Conservation (phyloP, 2,888 invertebrate genomes). For the Bembecia ichneumoniformis region DNA sequence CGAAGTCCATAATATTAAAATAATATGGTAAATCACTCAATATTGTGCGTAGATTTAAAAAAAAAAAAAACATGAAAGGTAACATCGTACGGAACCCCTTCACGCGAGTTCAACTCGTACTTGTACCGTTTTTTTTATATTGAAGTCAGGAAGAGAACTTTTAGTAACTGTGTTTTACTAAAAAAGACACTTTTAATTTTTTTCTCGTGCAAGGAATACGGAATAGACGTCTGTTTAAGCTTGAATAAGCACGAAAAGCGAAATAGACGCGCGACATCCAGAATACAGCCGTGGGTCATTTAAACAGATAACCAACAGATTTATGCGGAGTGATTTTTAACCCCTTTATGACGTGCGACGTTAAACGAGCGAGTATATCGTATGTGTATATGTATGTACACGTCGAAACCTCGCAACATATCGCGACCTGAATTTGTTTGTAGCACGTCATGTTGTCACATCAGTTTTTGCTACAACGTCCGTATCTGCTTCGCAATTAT, state of each 20-base stretch:
- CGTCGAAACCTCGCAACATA: conserved; percentile 31
- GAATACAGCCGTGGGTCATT: conserved; percentile 45
- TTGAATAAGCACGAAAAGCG: conserved; percentile 28
- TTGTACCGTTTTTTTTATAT: too few relatives aligned
- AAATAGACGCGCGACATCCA: conserved; percentile 27
- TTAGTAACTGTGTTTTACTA: too few relatives aligned
- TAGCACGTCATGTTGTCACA: conserved; percentile 24
- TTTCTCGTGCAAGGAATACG: too few relatives aligned
- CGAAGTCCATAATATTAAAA: too few relatives aligned
- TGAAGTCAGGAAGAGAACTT: too few relatives aligned
- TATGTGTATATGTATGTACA: conserved; percentile 12
- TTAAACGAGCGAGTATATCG: conserved; percentile 21
- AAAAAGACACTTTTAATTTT: too few relatives aligned
- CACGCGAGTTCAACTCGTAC: too few relatives aligned
- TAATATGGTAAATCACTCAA: too few relatives aligned
- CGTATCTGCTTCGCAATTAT: conserved; percentile 17
- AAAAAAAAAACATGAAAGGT: too few relatives aligned
- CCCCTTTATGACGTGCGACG: conserved; percentile 40
- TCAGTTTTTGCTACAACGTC: conserved; percentile 15
- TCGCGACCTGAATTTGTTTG: conserved; percentile 29
- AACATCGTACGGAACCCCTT: too few relatives aligned
- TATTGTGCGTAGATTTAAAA: too few relatives aligned
- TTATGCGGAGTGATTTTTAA: conserved; percentile 67
- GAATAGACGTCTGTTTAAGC: neutral
- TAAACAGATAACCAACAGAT: conserved; percentile 55